phyloP scores from a whole-genome alignment of 2,888 invertebrate species.

The Bursaphelenchus okinawaensis region DNA sequence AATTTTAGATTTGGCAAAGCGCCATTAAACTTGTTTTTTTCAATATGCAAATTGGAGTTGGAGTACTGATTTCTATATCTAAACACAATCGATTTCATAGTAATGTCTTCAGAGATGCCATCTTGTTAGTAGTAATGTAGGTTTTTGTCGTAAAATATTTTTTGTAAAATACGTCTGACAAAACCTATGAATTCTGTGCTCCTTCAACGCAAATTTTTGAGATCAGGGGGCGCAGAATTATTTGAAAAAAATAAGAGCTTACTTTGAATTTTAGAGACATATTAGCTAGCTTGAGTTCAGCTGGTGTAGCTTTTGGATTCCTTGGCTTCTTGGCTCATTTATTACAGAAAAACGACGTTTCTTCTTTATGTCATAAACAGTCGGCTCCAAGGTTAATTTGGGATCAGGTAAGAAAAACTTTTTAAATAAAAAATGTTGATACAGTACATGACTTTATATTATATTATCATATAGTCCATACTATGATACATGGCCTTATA shows the following conservation, averaged over 20 bases:
- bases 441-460: no score
- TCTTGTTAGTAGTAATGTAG: conserved; percentile 16
- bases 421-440: neutral
- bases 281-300: conserved; percentile 10
- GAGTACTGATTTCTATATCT: conserved; percentile 17
- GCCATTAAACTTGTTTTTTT: conserved; percentile 19
- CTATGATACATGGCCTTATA: no score
- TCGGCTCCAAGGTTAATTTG: conserved; percentile 16
- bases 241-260: no score
- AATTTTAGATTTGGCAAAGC: conserved; percentile 16
- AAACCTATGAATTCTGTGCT: neutral
- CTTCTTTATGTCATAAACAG: conserved; percentile 19
- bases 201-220: no score
- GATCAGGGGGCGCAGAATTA: no score
- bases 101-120: conserved; percentile 18
- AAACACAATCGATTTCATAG: conserved; percentile 19
- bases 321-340: conserved; percentile 18
- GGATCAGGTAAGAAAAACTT: conserved; percentile 18
- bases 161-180: neutral
- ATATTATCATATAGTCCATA: no score
- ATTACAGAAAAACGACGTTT: conserved; percentile 10
- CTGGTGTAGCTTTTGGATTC: conserved; percentile 16
- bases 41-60: conserved; percentile 21
- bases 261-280: conserved; percentile 9
- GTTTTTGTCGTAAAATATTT: neutral